Base-by-base conservation (phyloP, 2,888 invertebrate species). In the Endotricha flammealis region DNA sequence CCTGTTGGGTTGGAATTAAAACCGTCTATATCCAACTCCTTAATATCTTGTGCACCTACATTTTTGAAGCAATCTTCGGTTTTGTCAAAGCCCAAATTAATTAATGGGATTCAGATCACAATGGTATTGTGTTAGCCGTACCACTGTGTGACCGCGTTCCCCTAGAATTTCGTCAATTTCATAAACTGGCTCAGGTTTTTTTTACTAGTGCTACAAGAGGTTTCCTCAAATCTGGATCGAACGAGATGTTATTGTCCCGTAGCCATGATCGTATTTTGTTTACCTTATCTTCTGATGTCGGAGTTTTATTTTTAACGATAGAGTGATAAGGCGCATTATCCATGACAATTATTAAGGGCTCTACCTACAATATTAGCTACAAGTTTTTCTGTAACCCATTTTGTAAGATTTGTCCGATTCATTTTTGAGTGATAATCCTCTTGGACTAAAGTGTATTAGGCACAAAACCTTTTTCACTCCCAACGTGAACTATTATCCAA, bases 391-490 rank as follows among this genome's bases (percentile, higher is more conserved):
- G n/a, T 38, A 3, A 50, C 28, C 48, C 48, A 50, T 35, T 53
- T 50, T 4, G 29, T 43, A 28, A 50, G 52, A 29, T 53, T 54
- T 12, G 33, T 12, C 10, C 14, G 9, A 38, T 53, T 51, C 49
- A 54, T 54, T 29, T 52, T 46, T 7, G 43, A 48, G 30, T 53
- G 46, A 9, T 51, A 53, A 12, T 50, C 51, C 25, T 46, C 49
- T 6, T 12, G 12, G 38, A 43, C 2, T 56, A 13, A 1, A 48
- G 33, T 1, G 38, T 29, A 29, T 55, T 53, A 5, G 46, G 44
- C 8, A 54, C 40, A 44, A 51, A 52, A 4, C 50, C 50, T 11
- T 48, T 46, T 29, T 48, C 45, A 20, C 42, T 46, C 10, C 52
- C 47, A 17, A 50, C 50, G 42, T 50, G 47, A 1, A 53, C 42